Evolutionary conservation across 2,797 vertebrate species (phyloP), one percentile per base, ranked within the genome.

Genomic region (Amphiprion clarkii): DNA sequence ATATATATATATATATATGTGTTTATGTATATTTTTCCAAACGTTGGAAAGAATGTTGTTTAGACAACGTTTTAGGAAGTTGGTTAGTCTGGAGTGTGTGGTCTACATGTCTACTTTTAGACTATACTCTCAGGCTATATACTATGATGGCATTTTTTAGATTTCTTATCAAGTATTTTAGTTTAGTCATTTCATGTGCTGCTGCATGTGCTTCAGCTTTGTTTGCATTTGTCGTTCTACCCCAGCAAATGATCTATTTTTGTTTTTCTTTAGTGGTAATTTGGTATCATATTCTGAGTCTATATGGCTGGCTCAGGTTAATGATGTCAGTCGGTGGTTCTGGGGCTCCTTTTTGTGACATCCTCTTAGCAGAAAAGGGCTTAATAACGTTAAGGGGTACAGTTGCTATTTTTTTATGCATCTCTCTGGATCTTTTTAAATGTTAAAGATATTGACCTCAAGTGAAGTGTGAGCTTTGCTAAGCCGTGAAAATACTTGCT

Each of bases 11-110:
- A n/a, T n/a, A n/a, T n/a, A n/a, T n/a, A n/a, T n/a, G n/a, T n/a
- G n/a, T n/a, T n/a, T 12, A 49, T 58, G 54, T 59, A 1, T 76
- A 31, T 84, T 78, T 85, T 68, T 74, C 31, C 40, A 85, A 72
- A 79, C 51, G 21, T 53, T 57, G 39, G 58, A 83, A 81, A 66
- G 67, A 76, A 74, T 70, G 46, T 33, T 84, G 68, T 79, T 74
- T 85, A 73, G 80, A 76, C 57, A 58, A 54, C 29, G 52, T 48
- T 65, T 71, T 29, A 61, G 55, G 62, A 72, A 62, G 69, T 73
- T 21, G 23, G 60, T 70, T 49, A 57, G 55, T 71, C 57, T 80
- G 53, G 57, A 52, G 53, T 23, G 39, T 16, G 10, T 53, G 48
- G 36, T 54, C 40, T 13, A 4, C 17, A 5, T 40, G 65, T 71